Conservation (phyloP, 2,113 vertebrate species). For the Thamnophis sirtalis region DNA sequence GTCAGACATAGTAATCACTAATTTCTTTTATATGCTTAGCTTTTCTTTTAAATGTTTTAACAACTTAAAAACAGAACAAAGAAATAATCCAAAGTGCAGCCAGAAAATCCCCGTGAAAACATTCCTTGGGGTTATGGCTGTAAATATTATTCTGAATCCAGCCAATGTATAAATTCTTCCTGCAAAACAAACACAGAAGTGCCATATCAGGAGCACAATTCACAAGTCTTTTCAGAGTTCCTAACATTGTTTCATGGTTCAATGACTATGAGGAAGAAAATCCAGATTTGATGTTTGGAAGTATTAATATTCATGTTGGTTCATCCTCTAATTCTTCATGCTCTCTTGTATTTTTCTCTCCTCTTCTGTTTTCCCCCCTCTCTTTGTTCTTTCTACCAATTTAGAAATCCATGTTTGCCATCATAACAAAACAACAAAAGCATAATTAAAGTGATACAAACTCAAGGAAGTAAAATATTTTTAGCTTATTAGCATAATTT, state of each 20-base stretch:
- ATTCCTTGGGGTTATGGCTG: background rate
- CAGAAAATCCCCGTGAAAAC: background rate
- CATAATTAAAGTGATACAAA: background rate
- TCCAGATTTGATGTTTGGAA: background rate
- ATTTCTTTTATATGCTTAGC: background rate
- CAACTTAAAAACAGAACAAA: background rate
- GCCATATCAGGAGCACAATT: background rate
- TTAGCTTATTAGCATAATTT: background rate
- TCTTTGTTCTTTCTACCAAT: background rate
- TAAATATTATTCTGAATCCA: background rate
- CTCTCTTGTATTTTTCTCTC: background rate
- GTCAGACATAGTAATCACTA: background rate
- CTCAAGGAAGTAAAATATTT: background rate
- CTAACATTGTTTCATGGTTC: background rate
- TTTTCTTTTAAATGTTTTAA: background rate
- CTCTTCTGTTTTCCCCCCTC: background rate
- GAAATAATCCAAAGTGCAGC: background rate
- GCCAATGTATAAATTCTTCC: background rate
- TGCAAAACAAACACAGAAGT: background rate
- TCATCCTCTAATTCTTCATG: background rate
- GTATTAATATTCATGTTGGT: background rate
- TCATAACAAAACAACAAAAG: background rate
- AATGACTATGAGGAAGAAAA: background rate
- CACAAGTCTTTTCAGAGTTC: background rate
- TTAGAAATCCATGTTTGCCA: background rate